Base-by-base conservation (phyloP, 2,888 invertebrate genomes). In the Seira sanloemensis region DNA sequence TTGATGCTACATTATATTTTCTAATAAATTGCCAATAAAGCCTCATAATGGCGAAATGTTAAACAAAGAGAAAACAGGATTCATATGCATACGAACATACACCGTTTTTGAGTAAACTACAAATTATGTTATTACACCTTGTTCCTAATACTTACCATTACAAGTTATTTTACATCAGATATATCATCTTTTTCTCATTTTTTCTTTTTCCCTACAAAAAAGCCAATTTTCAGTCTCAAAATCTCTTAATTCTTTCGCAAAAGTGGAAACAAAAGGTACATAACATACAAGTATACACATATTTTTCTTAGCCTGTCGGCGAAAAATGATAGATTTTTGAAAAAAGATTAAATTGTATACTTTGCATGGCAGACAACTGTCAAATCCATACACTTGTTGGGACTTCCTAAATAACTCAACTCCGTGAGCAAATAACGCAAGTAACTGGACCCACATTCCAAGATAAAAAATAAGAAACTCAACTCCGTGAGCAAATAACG, bases 101-200 rank as follows among this genome's bases (percentile, higher is more conserved):
- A n/a, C n/a, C n/a, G n/a, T n/a, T n/a, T 58, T 12, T n/a, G 18
- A 19, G 5, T 26, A 46, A 77, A 76, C 23, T 76, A 76, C 58
- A 68, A 73, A 73, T 83, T 78, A 82, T 77, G 67, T 81, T 81
- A 81, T 79, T 79, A 79, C 78, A 67, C 26, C 65, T 72, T 72
- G 72, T 62, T 73, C 27, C 26, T 54, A 18, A 21, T 73, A 25
- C 21, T 73, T 58, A 73, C 58, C n/a, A 58, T 58, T 58, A 68
- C 26, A n/a, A 68, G 9, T 12, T 66, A 66, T 23, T 58, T 66
- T 66, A 66, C 58, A n/a, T 16, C 58, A 58, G 58, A 58, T 58
- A 58, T 58, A 58, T 58, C 58, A 58, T 58, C 37, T 37, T 58
- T 58, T 58, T 58, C 58, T 58, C 58, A 58, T 58, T 58, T 16